Evolutionary conservation across 1,140 invertebrate genomes (phyloP).

Genomic region (Andrena cerasifolii): DNA sequence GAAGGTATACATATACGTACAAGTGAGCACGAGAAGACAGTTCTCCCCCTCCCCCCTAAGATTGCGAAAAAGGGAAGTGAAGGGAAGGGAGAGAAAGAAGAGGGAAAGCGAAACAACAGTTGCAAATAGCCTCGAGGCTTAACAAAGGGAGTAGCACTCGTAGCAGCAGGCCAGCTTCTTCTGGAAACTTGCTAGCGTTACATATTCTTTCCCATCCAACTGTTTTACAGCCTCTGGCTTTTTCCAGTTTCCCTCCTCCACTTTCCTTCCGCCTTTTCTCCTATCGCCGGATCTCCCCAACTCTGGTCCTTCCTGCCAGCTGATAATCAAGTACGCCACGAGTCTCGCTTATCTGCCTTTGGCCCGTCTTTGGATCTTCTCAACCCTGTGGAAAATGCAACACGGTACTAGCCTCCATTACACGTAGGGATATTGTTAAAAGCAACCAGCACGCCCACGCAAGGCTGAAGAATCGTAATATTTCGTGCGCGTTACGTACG

Average conservation of each 20-base stretch:
- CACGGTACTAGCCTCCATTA: background rate
- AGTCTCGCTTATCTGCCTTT: too few species aligned
- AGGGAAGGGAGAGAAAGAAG: background rate
- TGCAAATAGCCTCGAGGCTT: conserved; percentile 31
- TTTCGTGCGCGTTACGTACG: conserved; percentile 6
- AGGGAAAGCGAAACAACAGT: conserved; percentile 16
- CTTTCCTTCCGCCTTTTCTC: background rate
- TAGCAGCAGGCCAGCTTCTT: conserved; percentile 46
- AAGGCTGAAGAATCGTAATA: conserved; percentile 23
- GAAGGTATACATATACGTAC: background rate
- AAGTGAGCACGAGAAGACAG: too few species aligned
- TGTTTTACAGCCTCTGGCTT: conserved; percentile 54
- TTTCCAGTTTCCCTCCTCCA: conserved; percentile 1
- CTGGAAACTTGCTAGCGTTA: conserved; percentile 53
- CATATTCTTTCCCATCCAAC: conserved; percentile 68
- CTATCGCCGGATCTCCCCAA: too few species aligned
- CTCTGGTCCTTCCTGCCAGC: too few species aligned
- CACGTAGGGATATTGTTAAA: background rate
- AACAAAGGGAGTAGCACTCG: conserved; percentile 16
- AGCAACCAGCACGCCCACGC: background rate
- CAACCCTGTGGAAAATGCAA: too few species aligned
- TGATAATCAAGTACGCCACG: too few species aligned
- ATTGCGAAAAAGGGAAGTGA: background rate
- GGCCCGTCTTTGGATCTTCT: background rate
- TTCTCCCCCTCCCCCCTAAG: too few species aligned